phyloP scores from a whole-genome alignment of 2,888 invertebrate genomes.

The Xylota segnis region DNA sequence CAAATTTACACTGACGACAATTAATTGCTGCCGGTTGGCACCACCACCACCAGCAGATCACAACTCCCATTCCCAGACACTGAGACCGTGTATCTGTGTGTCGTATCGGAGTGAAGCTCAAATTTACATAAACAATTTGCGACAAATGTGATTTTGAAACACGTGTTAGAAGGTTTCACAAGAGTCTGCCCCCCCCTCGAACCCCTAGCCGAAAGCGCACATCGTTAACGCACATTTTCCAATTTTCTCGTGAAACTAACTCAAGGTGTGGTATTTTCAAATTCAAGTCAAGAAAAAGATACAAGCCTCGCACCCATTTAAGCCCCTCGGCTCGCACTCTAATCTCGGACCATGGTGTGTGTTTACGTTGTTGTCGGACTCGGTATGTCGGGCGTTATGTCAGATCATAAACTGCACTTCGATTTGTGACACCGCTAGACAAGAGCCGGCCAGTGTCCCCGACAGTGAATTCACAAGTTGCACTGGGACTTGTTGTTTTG shows the following conservation, averaged over 20 bases:
- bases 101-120: not conserved
- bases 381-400: conserved; percentile 22
- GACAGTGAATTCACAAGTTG: conserved; percentile 52
- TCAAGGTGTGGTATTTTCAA: conserved; percentile 56
- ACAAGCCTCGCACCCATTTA: conserved; percentile 15
- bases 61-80: conserved; percentile 1
- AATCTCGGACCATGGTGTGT: not conserved
- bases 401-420: conserved; percentile 54
- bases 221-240: conserved; percentile 56
- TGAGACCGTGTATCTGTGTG: not conserved
- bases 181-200: not conserved
- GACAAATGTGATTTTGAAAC: conserved; percentile 44
- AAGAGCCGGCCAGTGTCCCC: conserved; percentile 54
- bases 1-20: conserved; percentile 55
- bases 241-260: conserved; percentile 33
- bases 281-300: conserved; percentile 39
- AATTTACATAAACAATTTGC: conserved; percentile 55
- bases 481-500: conserved; percentile 5
- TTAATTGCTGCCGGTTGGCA: conserved; percentile 45
- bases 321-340: not conserved
- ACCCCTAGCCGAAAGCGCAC: not conserved
- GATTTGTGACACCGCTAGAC: conserved; percentile 34
- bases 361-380: conserved; percentile 35
- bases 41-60: conserved; percentile 3
- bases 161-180: conserved; percentile 62